These are phyloP conservation scores for Thereva unica DNA, from an alignment of 2,888 invertebrate species.

Conservation along the genomic window DNA sequence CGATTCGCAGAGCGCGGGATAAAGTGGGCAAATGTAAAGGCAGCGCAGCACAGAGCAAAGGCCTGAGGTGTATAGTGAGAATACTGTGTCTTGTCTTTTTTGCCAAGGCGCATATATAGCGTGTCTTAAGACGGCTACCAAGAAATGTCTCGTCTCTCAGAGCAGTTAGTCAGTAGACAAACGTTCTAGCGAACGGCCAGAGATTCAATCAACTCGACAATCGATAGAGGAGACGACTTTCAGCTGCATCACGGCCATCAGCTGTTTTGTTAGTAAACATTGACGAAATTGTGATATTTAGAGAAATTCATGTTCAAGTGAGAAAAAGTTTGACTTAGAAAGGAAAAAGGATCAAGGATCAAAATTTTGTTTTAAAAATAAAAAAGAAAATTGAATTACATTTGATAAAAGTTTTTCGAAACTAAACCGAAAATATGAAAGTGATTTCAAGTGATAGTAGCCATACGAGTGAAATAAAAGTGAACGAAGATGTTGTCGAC, in stretches of 20 bases:
- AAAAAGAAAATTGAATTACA: background rate
- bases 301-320: background rate
- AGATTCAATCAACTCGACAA: no score
- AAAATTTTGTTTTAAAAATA: no score
- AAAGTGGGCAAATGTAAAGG: no score
- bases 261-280: slow-evolving; percentile 17
- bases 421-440: slow-evolving; percentile 27
- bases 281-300: background rate
- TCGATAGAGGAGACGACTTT: slow-evolving; percentile 75
- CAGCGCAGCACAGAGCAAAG: no score
- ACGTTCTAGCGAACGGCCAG: slow-evolving; percentile 67
- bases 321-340: slow-evolving; percentile 1
- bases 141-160: slow-evolving; percentile 4
- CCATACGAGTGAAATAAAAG: slow-evolving; percentile 19
- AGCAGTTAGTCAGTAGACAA: slow-evolving; percentile 68
- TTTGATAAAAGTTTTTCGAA: background rate
- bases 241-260: slow-evolving; percentile 64
- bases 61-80: no score
- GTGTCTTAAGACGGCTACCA: slow-evolving; percentile 4
- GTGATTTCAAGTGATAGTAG: slow-evolving; percentile 25
- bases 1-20: no score
- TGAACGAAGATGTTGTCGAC: slow-evolving; percentile 4
- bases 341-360: no score
- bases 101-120: slow-evolving; percentile 69
- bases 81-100: slow-evolving; percentile 59